Evolutionary conservation across 2,113 vertebrate genomes (phyloP), one percentile per base, ranked within the genome.

Genomic region (Callaeas wilsoni): DNA sequence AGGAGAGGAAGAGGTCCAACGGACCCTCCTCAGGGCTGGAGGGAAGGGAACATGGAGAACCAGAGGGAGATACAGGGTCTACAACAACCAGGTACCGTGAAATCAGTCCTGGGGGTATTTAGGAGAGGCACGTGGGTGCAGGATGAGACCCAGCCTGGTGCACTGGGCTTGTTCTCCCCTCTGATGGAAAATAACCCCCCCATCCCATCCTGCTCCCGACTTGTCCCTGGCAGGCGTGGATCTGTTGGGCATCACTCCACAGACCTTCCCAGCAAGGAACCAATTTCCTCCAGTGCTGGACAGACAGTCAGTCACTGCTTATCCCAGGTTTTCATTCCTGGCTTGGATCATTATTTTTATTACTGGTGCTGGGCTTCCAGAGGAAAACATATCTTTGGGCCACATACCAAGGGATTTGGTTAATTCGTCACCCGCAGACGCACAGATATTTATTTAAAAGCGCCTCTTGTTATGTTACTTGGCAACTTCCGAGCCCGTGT

Each of bases 391-490:
- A 65, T 90, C 93, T 96, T 95, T 96, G 83, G 93, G 88, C 88
- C 88, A 23, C 88, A 49, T 90, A 55, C 96, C 96, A 90, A 88
- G 44, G 88, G 92, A 94, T 92, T 95, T 86, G 96, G 94, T 84
- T 32, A 75, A 96, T 96, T 96, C 62, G 1, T 96, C 92, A 96
- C 93, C 92, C 73, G 9, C 94, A 94, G 94, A 87, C 11, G 9
- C 60, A 26, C 60, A 46, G 71, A 71, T 94, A 93, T 93, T 94
- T 94, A 93, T 94, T 93, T 94, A 69, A 94, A 93, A 96, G 92
- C 5, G 6, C 62, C 86, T 94, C 94, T 90, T 95, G 92, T 96
- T 96, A 75, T 77, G 93, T 95, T 94, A 94, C 88, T 96, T 96
- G 93, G 96, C 96, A 94, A 94, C 90, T 96, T 90, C 35, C 0